Evolutionary conservation across 2,113 vertebrate species (phyloP).

Genomic region (Scomber scombrus): DNA sequence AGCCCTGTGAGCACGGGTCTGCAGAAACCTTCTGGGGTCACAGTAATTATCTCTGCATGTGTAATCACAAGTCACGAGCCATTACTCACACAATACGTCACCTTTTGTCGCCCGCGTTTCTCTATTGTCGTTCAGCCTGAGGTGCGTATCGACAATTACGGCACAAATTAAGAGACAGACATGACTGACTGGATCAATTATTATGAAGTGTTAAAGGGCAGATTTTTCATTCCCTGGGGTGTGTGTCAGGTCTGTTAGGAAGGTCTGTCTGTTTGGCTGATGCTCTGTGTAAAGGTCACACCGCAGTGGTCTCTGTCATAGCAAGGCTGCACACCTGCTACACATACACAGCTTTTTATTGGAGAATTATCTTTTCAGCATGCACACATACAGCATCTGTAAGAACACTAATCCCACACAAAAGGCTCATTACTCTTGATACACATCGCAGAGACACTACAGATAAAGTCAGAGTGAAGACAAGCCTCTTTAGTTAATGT

Average conservation of each 20-base stretch:
- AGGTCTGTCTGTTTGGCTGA: conserved; percentile 44
- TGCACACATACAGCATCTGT: conserved; percentile 33
- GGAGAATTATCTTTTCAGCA: conserved; percentile 47
- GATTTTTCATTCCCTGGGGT: conserved; percentile 39
- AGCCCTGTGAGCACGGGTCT: conserved; percentile 39
- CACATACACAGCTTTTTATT: conserved; percentile 27
- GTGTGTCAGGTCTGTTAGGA: conserved; percentile 50
- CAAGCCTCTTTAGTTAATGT: conserved; percentile 29
- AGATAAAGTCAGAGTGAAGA: conserved; percentile 38
- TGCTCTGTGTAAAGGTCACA: conserved; percentile 56
- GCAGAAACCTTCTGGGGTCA: conserved; percentile 36
- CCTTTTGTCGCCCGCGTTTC: conserved; percentile 33
- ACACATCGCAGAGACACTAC: conserved; percentile 27
- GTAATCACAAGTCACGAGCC: conserved; percentile 62
- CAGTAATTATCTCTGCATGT: conserved; percentile 73
- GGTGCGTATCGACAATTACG: conserved; percentile 47
- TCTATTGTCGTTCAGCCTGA: conserved; percentile 19
- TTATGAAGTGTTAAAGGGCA: conserved; percentile 72
- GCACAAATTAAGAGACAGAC: conserved; percentile 60
- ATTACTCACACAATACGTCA: conserved; percentile 51
- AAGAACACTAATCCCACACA: conserved; percentile 49
- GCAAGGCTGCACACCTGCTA: conserved; percentile 33
- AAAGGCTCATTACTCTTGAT: conserved; percentile 52
- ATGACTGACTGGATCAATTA: conserved; percentile 67
- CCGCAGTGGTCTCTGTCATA: conserved; percentile 45